Base-by-base conservation (phyloP, 2,797 vertebrate genomes). In the Adelosebastes latens region DNA sequence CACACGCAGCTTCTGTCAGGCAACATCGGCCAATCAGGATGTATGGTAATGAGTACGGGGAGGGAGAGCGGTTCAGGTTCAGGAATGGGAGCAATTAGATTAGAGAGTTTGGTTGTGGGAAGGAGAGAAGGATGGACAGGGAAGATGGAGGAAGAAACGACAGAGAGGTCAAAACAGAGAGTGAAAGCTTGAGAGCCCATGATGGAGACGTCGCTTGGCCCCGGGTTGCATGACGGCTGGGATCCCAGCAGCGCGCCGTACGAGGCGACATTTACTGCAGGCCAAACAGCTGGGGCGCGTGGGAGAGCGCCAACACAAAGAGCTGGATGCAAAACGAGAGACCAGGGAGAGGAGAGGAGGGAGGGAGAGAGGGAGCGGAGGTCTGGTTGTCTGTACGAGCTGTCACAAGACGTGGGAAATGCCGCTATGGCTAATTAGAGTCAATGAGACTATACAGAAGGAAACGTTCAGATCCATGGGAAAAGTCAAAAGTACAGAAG, bases 331-430 rank as follows among this genome's bases (percentile, higher is more conserved):
- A 81, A 61, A 79, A 73, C 2, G 7, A 42, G 82, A 55, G 64
- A 70, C 27, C 1, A 5, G 11, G 12, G 68, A 49, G 65, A n/a
- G 5, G 53, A 13, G 9, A 8, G 61, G 32, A 22, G 1, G 14
- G 18, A 31, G 25, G 5, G 39, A 20, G 64, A 4, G 62, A 1
- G 49, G 36, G 55, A 32, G 65, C 34, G 67, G 72, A 58, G 81
- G 90, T 68, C 81, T 83, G 85, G 61, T 67, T 80, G 83, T 90
- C 79, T 87, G 72, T 80, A 61, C 75, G 60, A 83, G 84, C 88
- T 89, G 89, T 89, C 92, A 91, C 82, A 83, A 89, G 88, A 92
- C 70, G 84, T 87, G 90, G 88, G 89, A 91, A 94, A 89, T 69
- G 83, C 61, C 12, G 80, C 77, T 83, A 65, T 39, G 83, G 87